Base-by-base conservation (phyloP, 2,797 vertebrate species). In the Melanogrammus aeglefinus region DNA sequence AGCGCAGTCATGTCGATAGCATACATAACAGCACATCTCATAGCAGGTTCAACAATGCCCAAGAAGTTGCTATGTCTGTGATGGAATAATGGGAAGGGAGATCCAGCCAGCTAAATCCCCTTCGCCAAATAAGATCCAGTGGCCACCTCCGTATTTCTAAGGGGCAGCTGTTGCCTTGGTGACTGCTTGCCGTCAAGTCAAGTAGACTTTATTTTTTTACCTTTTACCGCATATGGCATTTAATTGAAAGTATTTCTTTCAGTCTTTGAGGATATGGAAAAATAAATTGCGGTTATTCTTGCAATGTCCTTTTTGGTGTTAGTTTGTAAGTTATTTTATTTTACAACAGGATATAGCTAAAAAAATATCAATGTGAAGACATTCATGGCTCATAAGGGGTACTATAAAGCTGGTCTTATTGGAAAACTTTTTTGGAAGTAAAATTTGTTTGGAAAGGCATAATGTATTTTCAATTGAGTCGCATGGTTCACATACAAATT, bases 161-260 rank as follows among this genome's bases (percentile, higher is more conserved):
- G 81, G 86, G 88, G 87, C 85, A 91, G 83, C 86, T 84, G 90
- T 92, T 91, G 79, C 87, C 84, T 90, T 91, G 88, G 88, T 88
- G 88, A 92, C 89, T 82, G 85, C 83, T 88, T 87, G 79, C 86
- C 82, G 2, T 41, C 10, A 47, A 51, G 47, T 51, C 47, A 51
- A 16, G 2, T 51, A 21, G 21, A 5, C 21, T 57, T 57, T n/a
- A 6, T 57, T 16, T 57, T 16, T 47, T 47, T 3, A 57, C 51
- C 21, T 57, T 21, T 57, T 57, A 21, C 13, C n/a, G n/a, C 51
- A n/a, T n/a, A 63, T n/a, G 4, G 4, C 16, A 21, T 4, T 57
- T 0, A 57, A 13, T 63, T 63, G 5, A n/a, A 63, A n/a, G n/a
- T 63, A 24, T 63, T 63, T 63, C 21, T 63, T 57, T 57, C 47